Percentiles rank a stretch among this genome's conserved stretches.
phyloP scores from a whole-genome alignment of 2,113 vertebrate species.

The Tychaedon coryphoeus region DNA sequence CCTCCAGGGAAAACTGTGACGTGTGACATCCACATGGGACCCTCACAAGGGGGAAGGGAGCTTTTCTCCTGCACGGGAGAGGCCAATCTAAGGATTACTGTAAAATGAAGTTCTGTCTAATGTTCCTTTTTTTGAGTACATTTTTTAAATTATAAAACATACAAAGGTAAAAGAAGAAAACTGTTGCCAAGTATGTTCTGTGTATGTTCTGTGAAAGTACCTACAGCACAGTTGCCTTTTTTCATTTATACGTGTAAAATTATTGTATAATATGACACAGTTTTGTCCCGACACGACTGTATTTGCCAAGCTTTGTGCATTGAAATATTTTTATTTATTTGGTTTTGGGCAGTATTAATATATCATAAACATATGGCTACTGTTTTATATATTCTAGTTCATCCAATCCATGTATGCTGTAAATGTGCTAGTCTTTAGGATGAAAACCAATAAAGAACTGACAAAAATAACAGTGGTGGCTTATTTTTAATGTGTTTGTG shows the following conservation, averaged over 20 bases:
- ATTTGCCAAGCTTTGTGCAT: conserved; percentile 74
- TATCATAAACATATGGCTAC: conserved; percentile 74
- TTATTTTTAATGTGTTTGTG: background rate
- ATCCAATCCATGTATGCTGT: conserved; percentile 78
- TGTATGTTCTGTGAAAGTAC: conserved; percentile 66
- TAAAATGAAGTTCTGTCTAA: conserved; percentile 32
- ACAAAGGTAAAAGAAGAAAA: conserved; percentile 28
- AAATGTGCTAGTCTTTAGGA: conserved; percentile 81
- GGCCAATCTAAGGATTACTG: background rate
- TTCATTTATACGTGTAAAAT: conserved; percentile 74
- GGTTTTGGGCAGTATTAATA: conserved; percentile 79
- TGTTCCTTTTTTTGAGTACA: conserved; percentile 24
- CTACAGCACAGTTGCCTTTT: conserved; percentile 73
- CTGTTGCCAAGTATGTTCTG: conserved; percentile 34
- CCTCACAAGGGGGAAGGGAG: background rate
- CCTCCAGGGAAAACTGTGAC: conserved; percentile 9
- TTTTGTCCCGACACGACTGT: conserved; percentile 66
- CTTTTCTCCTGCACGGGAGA: conserved; percentile 27
- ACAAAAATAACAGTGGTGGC: conserved; percentile 33
- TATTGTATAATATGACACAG: conserved; percentile 66
- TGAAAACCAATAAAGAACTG: conserved; percentile 78
- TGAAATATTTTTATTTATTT: conserved; percentile 83
- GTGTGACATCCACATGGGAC: background rate
- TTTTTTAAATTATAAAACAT: conserved; percentile 18
- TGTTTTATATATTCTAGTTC: conserved; percentile 81